Evolutionary conservation across 2,888 invertebrate genomes (phyloP).

Genomic region (Heliconius erato): DNA sequence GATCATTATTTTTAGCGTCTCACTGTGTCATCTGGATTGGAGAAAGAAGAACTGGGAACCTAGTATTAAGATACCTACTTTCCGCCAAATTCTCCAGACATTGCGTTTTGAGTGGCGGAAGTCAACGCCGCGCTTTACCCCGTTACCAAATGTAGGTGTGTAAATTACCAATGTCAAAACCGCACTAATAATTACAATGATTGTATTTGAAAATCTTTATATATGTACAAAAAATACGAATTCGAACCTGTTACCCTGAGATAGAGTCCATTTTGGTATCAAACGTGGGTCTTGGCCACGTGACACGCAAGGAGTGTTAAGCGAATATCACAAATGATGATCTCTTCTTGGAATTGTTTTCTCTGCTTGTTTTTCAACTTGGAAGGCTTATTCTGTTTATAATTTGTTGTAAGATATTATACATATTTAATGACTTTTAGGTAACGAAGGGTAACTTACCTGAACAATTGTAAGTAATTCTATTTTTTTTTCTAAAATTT

Average conservation of each 20-base stretch:
- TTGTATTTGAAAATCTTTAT: conserved; percentile 52
- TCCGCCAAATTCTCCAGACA: too few species aligned
- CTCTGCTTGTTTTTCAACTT: conserved; percentile 54
- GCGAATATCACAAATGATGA: conserved; percentile 64
- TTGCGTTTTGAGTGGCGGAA: too few species aligned
- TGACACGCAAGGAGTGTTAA: conserved; percentile 63
- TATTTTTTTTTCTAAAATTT: neutral
- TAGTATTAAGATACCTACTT: too few species aligned
- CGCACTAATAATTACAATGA: conserved; percentile 69
- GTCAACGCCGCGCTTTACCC: too few species aligned
- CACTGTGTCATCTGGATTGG: too few species aligned
- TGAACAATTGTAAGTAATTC: neutral
- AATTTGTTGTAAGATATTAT: neutral
- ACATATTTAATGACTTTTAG: neutral
- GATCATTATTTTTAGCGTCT: too few species aligned
- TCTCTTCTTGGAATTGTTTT: conserved; percentile 63
- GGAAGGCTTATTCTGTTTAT: conserved; percentile 49
- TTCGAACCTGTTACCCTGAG: conserved; percentile 26
- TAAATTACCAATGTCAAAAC: conserved; percentile 72
- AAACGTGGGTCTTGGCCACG: conserved; percentile 21
- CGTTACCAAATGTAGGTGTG: conserved; percentile 49
- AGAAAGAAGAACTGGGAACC: too few species aligned
- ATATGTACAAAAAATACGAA: conserved; percentile 18
- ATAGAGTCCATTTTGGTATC: conserved; percentile 51
- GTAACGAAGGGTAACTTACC: neutral